A percentile compares a stretch with the other conserved stretches of the same genome.
Conservation (phyloP, 2,113 vertebrate genomes). For the Mesoclemmys tuberculata region DNA sequence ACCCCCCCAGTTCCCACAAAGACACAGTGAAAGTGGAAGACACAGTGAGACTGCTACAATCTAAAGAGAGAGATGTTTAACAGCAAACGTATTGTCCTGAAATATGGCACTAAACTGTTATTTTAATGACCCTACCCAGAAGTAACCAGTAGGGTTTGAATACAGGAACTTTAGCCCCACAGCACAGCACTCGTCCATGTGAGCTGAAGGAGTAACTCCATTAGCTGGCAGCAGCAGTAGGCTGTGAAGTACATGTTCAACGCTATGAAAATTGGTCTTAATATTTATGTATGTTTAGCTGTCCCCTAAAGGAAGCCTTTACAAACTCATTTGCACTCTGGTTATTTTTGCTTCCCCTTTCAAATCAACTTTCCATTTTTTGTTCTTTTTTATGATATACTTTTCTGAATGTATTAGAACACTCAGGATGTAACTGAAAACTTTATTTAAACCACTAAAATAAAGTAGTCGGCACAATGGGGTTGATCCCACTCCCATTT, state of each 20-base stretch:
- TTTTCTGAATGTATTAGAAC: constrained; percentile 53
- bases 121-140: neutral
- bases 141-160: neutral
- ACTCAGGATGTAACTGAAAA: constrained; percentile 63
- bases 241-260: fast-evolving
- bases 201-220: neutral
- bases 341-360: constrained; percentile 49
- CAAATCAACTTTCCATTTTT: constrained; percentile 34
- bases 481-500: neutral
- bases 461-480: constrained; percentile 46
- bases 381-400: constrained; percentile 47
- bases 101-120: neutral
- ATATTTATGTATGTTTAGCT: neutral
- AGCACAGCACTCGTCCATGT: neutral
- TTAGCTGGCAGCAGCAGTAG: neutral
- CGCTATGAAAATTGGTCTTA: fast-evolving
- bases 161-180: neutral
- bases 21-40: neutral
- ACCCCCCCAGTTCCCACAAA: neutral
- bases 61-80: neutral
- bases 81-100: neutral
- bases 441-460: constrained; percentile 71
- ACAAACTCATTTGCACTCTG: neutral
- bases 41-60: neutral
- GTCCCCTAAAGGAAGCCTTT: neutral